Evolutionary conservation across 1,140 invertebrate genomes (phyloP).

Genomic region (Penaeus japonicus): DNA sequence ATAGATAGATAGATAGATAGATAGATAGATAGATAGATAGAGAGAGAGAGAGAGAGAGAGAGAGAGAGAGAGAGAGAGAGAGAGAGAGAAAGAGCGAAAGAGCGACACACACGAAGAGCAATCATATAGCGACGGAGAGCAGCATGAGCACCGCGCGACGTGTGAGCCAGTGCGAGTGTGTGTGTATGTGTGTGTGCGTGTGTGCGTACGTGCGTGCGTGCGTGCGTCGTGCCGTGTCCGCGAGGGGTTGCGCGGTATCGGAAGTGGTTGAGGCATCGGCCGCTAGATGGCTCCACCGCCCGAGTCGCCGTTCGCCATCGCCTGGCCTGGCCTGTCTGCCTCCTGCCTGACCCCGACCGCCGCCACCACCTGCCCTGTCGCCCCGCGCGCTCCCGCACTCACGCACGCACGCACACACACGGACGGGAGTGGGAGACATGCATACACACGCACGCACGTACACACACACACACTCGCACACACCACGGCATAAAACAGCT

Average conservation of each 20-base stretch:
- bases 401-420: not conserved
- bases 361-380: not conserved
- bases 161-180: constrained; percentile 4
- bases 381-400: not conserved
- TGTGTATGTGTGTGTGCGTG: not conserved
- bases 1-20: too few relatives aligned
- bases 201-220: constrained; percentile 4
- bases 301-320: not conserved
- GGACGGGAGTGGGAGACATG: not conserved
- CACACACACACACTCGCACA: not conserved
- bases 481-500: constrained; percentile 37
- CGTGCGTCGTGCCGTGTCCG: not conserved
- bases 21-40: not conserved
- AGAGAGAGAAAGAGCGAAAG: not conserved
- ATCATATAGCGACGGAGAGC: not conserved
- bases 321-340: not conserved
- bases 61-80: not conserved
- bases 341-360: not conserved
- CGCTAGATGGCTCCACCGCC: not conserved
- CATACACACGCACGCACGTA: too few relatives aligned
- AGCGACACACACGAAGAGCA: not conserved
- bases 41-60: not conserved
- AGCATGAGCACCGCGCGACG: not conserved
- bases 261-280: too few relatives aligned
- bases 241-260: too few relatives aligned